A percentile compares a stretch with the other conserved stretches of the same genome.
phyloP scores from a whole-genome alignment of 1,140 invertebrate genomes.

The Saccostrea cuccullata region DNA sequence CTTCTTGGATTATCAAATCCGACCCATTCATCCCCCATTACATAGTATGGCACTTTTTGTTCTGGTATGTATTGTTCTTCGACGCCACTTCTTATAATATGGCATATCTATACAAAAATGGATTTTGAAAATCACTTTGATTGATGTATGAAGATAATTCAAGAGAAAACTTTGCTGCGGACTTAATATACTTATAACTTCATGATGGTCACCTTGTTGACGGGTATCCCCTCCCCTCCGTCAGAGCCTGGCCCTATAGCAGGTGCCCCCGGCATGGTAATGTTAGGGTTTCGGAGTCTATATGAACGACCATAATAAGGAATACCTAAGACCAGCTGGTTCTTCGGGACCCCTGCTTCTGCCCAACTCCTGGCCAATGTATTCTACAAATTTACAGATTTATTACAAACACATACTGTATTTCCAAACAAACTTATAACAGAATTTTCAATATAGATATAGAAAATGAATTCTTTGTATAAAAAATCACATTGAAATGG shows the following conservation, averaged over 20 bases:
- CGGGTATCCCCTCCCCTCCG: constrained; percentile 47
- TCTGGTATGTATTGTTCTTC: constrained; percentile 36
- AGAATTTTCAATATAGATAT: not conserved
- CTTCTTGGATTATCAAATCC: constrained; percentile 91
- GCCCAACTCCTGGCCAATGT: constrained; percentile 43
- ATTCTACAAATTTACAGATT: constrained; percentile 36
- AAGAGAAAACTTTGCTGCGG: no score
- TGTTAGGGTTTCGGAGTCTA: constrained; percentile 43
- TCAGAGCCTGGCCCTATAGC: constrained; percentile 51
- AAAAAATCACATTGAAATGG: no score
- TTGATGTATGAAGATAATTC: no score
- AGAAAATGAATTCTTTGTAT: not conserved
- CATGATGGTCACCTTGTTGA: constrained; percentile 25
- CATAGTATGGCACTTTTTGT: constrained; percentile 85
- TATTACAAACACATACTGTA: not conserved
- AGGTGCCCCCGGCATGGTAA: constrained; percentile 35
- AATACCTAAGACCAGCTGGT: constrained; percentile 42
- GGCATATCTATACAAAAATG: constrained; percentile 42
- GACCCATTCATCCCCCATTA: constrained; percentile 90
- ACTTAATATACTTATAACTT: not conserved
- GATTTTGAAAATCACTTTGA: no score
- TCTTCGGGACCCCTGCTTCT: constrained; percentile 38
- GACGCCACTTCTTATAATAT: constrained; percentile 44
- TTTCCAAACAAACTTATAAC: not conserved
- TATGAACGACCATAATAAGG: constrained; percentile 50